phyloP scores from a whole-genome alignment of 92 coral and sea anemone species.

The Zoanthus gigantus region DNA sequence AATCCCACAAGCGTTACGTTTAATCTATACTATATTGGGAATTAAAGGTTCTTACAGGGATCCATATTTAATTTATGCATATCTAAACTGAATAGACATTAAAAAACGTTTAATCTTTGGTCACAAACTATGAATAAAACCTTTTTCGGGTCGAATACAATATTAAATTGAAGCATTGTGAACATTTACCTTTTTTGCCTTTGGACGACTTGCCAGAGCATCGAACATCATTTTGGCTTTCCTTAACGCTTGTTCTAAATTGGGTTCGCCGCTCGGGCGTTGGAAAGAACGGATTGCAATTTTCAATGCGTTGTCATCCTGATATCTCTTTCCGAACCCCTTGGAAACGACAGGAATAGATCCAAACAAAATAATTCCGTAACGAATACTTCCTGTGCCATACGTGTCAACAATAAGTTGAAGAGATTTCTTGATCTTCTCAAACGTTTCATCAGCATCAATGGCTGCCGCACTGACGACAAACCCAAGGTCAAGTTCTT shows the following conservation, averaged over 20 bases:
- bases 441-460: constrained; percentile 70
- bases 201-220: not conserved
- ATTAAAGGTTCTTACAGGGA: too few species aligned
- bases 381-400: constrained; percentile 59
- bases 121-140: not conserved
- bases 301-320: constrained; percentile 2
- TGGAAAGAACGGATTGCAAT: constrained; percentile 28
- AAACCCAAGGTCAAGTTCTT: constrained; percentile 79
- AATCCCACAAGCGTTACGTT: too few species aligned
- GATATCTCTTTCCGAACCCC: not conserved
- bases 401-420: constrained; percentile 69
- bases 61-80: too few species aligned
- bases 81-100: too few species aligned
- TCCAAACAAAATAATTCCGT: constrained; percentile 75
- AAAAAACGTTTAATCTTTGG: too few species aligned
- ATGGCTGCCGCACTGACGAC: constrained; percentile 70
- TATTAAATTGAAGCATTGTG: not conserved
- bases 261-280: constrained; percentile 67
- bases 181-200: constrained; percentile 19
- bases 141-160: not conserved
- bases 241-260: constrained; percentile 63
- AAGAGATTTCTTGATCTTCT: constrained; percentile 65
- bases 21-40: too few species aligned
- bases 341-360: not conserved
- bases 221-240: constrained; percentile 47